Evolutionary conservation across 1,140 invertebrate genomes (phyloP).

Genomic region (Ostrea denselamellosa): DNA sequence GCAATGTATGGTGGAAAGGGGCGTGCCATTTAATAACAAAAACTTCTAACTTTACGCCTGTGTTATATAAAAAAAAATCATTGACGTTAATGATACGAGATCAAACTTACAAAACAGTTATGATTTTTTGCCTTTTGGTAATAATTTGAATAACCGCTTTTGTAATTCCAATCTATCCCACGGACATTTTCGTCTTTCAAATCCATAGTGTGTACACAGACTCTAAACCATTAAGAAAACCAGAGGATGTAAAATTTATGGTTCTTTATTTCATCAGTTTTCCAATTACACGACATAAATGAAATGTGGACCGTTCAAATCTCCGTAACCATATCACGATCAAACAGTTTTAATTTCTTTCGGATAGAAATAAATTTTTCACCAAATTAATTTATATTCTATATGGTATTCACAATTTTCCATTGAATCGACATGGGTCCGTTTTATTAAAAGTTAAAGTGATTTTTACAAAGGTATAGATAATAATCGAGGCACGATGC

Average conservation of each 20-base stretch:
- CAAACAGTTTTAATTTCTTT: constrained; percentile 31
- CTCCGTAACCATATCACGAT: background rate
- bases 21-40: background rate
- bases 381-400: constrained; percentile 36
- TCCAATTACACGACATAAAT: constrained; percentile 18
- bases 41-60: background rate
- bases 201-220: background rate
- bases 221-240: background rate
- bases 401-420: background rate
- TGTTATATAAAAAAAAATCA: background rate
- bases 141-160: background rate
- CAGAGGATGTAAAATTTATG: background rate
- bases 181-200: background rate
- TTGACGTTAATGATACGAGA: background rate
- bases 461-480: background rate
- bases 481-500: background rate
- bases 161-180: background rate
- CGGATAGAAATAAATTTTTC: constrained; percentile 26
- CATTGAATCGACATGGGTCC: background rate
- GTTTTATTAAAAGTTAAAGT: constrained; percentile 14
- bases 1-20: background rate
- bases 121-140: background rate
- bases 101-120: background rate
- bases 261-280: background rate
- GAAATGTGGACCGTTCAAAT: constrained; percentile 1